phyloP scores from a whole-genome alignment of 2,797 vertebrate genomes.

The Macrochelys suwanniensis region DNA sequence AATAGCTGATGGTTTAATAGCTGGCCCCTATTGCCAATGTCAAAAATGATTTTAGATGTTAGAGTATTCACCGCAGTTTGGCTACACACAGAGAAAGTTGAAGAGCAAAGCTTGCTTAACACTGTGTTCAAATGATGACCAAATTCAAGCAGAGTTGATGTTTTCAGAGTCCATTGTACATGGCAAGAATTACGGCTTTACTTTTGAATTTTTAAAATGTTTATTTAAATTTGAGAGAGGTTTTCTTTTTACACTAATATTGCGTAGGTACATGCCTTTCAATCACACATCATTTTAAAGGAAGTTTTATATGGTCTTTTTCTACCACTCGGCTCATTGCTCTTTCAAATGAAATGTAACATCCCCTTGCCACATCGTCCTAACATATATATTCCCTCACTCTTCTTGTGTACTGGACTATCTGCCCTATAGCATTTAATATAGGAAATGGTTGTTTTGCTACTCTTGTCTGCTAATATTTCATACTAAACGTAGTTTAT shows the following conservation, averaged over 20 bases:
- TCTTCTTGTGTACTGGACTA: not conserved
- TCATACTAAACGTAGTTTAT: not conserved
- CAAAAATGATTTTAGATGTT: not conserved
- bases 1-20: not conserved
- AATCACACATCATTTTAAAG: not conserved
- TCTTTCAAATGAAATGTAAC: not conserved
- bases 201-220: not conserved
- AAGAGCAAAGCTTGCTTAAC: not conserved
- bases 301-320: not conserved
- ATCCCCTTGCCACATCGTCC: not conserved
- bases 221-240: not conserved
- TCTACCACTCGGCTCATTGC: not conserved
- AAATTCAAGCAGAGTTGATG: not conserved
- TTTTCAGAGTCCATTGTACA: not conserved
- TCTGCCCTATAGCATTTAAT: not conserved
- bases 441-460: not conserved
- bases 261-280: not conserved
- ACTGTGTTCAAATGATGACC: not conserved
- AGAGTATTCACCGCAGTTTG: not conserved
- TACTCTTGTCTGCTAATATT: not conserved
- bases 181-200: not conserved
- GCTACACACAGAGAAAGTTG: not conserved
- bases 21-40: not conserved
- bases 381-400: not conserved
- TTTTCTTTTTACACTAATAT: not conserved